Conservation (phyloP, 2,113 vertebrate species). For the Boleophthalmus pectinirostris region DNA sequence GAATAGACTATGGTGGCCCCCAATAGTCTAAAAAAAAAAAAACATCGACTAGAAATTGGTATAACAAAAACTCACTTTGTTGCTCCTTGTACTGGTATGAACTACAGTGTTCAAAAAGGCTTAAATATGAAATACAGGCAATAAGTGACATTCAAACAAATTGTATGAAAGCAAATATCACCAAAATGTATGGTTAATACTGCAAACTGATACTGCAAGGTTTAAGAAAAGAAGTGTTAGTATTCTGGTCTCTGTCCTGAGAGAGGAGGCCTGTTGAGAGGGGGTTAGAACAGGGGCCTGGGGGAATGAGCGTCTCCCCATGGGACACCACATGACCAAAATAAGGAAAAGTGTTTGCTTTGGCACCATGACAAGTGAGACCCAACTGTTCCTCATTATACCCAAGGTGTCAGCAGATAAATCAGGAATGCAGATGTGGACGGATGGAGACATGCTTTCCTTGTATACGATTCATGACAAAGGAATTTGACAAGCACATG, state of each 20-base stretch:
- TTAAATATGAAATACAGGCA: too few relatives aligned
- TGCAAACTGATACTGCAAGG: constrained; percentile 27
- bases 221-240: constrained; percentile 59
- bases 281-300: constrained; percentile 14
- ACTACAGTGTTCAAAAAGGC: too few relatives aligned
- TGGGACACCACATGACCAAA: constrained; percentile 62
- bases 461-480: constrained; percentile 34
- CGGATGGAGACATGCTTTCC: constrained; percentile 34
- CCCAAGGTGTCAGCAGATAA: constrained; percentile 45
- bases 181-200: too few relatives aligned
- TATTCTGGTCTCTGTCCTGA: constrained; percentile 64
- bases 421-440: constrained; percentile 63
- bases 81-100: too few relatives aligned
- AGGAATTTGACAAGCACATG: constrained; percentile 50
- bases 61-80: too few relatives aligned
- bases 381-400: constrained; percentile 42
- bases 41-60: too few relatives aligned
- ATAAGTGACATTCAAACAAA: too few relatives aligned
- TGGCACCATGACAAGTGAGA: constrained; percentile 57
- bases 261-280: constrained; percentile 42
- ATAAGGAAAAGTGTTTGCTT: constrained; percentile 60
- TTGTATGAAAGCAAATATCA: too few relatives aligned
- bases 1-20: too few relatives aligned
- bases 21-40: too few relatives aligned
- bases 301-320: constrained; percentile 36